Conservation (phyloP, 2,113 vertebrate species). For the Phylloscopus trochilus region DNA sequence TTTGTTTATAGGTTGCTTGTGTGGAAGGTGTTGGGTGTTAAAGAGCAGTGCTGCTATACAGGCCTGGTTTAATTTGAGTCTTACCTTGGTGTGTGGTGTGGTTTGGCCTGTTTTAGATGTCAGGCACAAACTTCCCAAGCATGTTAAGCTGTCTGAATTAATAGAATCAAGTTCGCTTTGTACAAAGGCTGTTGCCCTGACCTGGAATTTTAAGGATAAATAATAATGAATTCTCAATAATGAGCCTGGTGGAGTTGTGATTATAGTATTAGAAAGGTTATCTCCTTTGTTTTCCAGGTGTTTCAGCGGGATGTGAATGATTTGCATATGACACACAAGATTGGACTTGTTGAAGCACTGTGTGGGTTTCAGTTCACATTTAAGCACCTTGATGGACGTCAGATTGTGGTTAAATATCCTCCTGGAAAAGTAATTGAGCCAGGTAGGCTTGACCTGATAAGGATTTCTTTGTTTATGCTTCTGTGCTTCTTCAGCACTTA, state of each 20-base stretch:
- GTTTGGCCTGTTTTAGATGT: neutral
- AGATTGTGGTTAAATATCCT: conserved; percentile 95
- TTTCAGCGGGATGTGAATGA: conserved; percentile 90
- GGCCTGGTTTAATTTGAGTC: neutral
- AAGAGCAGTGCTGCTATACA: neutral
- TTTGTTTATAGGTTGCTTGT: neutral
- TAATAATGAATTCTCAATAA: neutral
- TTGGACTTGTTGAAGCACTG: conserved; percentile 95
- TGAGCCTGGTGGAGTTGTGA: neutral
- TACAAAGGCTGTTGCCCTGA: neutral
- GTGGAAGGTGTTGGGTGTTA: neutral
- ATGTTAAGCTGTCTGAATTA: neutral
- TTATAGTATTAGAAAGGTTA: neutral
- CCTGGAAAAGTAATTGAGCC: conserved; percentile 98
- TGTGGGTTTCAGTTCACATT: conserved; percentile 97
- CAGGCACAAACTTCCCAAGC: neutral
- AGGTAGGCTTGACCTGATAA: conserved; percentile 72
- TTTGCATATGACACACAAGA: conserved; percentile 93
- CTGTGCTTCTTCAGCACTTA: neutral
- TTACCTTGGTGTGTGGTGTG: neutral
- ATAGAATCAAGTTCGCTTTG: neutral
- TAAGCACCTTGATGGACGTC: conserved; percentile 91
- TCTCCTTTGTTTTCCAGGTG: conserved; percentile 53
- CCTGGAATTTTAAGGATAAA: neutral
- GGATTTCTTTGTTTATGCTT: neutral